phyloP scores from a whole-genome alignment of 1,140 invertebrate genomes.

The Halyomorpha halys region DNA sequence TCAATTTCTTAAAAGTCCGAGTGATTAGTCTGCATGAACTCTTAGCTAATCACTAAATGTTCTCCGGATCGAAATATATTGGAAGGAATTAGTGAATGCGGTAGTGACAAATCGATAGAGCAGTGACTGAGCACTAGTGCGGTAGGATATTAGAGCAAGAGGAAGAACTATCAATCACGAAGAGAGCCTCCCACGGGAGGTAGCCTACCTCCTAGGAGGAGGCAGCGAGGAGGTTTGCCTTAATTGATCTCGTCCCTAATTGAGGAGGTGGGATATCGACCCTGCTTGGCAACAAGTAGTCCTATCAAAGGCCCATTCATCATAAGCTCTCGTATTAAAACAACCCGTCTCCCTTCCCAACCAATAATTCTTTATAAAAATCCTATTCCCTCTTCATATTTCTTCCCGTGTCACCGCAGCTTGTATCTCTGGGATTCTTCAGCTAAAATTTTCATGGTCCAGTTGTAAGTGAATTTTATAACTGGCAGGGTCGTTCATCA shows the following conservation, averaged over 20 bases:
- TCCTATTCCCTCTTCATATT: neutral
- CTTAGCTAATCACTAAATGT: too few relatives aligned
- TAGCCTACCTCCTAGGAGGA: neutral
- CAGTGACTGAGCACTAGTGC: too few relatives aligned
- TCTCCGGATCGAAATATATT: too few relatives aligned
- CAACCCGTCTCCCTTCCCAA: neutral
- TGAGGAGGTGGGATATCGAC: neutral
- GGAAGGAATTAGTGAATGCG: too few relatives aligned
- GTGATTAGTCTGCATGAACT: too few relatives aligned
- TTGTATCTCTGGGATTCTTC: too few relatives aligned
- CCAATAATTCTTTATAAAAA: neutral
- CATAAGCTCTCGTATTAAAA: neutral
- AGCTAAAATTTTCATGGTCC: too few relatives aligned
- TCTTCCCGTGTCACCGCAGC: neutral
- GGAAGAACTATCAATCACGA: neutral
- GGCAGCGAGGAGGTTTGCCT: neutral
- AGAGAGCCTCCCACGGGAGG: neutral
- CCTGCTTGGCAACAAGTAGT: neutral
- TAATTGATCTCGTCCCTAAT: slow-evolving; percentile 4
- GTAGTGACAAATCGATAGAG: too few relatives aligned
- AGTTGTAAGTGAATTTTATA: too few relatives aligned
- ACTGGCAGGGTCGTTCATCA: too few relatives aligned
- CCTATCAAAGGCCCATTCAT: neutral
- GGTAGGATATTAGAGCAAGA: too few relatives aligned
- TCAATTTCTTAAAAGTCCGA: too few relatives aligned